Conservation (phyloP, 1,140 invertebrate species). For the Archivesica marissinica region DNA sequence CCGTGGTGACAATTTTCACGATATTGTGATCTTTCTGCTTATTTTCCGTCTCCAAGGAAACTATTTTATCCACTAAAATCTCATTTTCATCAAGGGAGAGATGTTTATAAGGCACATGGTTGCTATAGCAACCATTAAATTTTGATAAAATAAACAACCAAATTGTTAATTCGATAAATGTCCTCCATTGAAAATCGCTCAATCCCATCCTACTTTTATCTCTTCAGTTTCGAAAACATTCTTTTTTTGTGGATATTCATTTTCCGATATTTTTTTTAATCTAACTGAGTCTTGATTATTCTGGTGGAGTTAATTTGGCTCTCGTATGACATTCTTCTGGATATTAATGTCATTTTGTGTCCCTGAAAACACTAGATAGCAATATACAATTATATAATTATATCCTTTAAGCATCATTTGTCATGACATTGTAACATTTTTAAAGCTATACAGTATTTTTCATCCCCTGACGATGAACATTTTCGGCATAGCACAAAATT, state of each 20-base stretch:
- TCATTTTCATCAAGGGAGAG: slow-evolving; percentile 4
- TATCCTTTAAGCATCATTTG: too few relatives aligned
- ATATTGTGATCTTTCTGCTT: not conserved
- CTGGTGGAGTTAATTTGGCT: not conserved
- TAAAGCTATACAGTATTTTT: too few relatives aligned
- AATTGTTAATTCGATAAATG: slow-evolving; percentile 1
- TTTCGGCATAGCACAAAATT: too few relatives aligned
- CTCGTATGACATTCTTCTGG: not conserved
- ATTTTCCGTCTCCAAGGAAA: slow-evolving; percentile 29
- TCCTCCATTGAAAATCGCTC: slow-evolving; percentile 6
- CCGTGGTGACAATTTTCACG: slow-evolving; percentile 17
- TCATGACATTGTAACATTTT: too few relatives aligned
- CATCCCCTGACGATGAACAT: too few relatives aligned
- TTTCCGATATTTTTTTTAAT: not conserved
- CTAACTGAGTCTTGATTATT: not conserved
- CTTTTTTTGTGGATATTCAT: too few relatives aligned
- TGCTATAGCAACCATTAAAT: slow-evolving; percentile 43
- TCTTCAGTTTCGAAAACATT: not conserved
- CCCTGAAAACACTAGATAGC: not conserved
- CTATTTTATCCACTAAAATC: slow-evolving; percentile 51
- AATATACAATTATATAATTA: not conserved
- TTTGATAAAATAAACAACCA: slow-evolving; percentile 19
- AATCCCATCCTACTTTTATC: slow-evolving; percentile 4
- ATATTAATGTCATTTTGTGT: not conserved
- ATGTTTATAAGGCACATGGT: slow-evolving; percentile 45